phyloP scores from a whole-genome alignment of 1,140 invertebrate genomes.

The Tetramorium alpestre region DNA sequence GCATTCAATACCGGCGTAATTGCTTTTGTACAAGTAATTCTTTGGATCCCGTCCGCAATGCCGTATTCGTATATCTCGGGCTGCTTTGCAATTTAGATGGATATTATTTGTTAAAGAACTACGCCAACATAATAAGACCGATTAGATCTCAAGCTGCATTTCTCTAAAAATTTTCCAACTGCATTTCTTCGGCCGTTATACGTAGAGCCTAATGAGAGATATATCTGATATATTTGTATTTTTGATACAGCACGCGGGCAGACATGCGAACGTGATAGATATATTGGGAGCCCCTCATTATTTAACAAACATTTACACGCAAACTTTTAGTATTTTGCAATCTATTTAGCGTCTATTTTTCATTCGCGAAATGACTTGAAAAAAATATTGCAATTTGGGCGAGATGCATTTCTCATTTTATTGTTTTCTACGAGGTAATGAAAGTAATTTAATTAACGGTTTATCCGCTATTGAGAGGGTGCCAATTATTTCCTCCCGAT shows the following conservation, averaged over 20 bases:
- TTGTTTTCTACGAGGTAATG: not conserved
- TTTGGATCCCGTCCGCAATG: not conserved
- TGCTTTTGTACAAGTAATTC: constrained; percentile 31
- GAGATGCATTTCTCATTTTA: not conserved
- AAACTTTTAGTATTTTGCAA: not conserved
- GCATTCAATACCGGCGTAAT: constrained; percentile 39
- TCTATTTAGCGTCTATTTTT: not conserved
- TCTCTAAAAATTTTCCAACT: constrained; percentile 6
- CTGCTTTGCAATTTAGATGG: constrained; percentile 27
- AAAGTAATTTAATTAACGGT: constrained; percentile 6
- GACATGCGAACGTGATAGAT: not conserved
- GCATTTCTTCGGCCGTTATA: not conserved
- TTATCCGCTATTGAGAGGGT: not conserved
- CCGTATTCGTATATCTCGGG: not conserved
- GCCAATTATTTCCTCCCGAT: not conserved
- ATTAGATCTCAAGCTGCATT: constrained; percentile 15
- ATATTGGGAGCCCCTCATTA: not conserved
- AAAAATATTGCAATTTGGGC: not conserved
- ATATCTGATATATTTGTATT: constrained; percentile 25
- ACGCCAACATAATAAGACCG: constrained; percentile 12
- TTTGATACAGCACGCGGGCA: not conserved
- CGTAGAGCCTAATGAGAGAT: not conserved
- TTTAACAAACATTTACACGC: not conserved
- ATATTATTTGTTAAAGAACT: constrained; percentile 28
- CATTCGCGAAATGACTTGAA: not conserved